These are phyloP conservation scores for Trichacis sp. DNA, from an alignment of 2,888 invertebrate genomes.

Conservation along the genomic window DNA sequence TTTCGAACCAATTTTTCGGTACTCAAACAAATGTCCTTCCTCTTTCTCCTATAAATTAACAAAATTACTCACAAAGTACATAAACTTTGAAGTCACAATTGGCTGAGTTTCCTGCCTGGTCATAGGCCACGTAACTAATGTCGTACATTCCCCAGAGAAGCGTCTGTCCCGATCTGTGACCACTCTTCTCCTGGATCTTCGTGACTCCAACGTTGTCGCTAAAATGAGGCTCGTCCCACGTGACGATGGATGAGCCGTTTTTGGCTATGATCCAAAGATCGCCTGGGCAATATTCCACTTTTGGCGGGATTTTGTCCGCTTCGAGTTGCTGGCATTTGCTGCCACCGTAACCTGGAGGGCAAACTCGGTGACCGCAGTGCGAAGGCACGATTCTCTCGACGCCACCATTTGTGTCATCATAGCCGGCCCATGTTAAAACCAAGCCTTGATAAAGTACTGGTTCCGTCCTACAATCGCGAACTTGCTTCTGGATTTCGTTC, in stretches of 20 bases:
- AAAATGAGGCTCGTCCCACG: constrained; percentile 93
- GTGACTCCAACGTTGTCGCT: constrained; percentile 88
- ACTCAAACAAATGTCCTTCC: too few species aligned
- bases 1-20: too few species aligned
- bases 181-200: constrained; percentile 85
- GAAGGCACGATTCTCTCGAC: constrained; percentile 93
- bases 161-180: constrained; percentile 88
- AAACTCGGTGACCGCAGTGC: constrained; percentile 89
- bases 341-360: constrained; percentile 89
- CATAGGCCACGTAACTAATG: constrained; percentile 93
- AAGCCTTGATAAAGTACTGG: constrained; percentile 89
- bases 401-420: constrained; percentile 88
- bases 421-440: constrained; percentile 93
- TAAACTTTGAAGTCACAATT: constrained; percentile 93
- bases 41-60: too few species aligned
- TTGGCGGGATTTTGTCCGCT: constrained; percentile 87
- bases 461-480: constrained; percentile 91
- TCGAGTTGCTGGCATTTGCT: constrained; percentile 86
- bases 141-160: constrained; percentile 92
- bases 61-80: constrained; percentile 85
- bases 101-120: constrained; percentile 91
- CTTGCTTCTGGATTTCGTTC: constrained; percentile 93
- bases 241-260: constrained; percentile 90
- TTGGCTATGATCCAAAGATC: constrained; percentile 94
- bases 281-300: constrained; percentile 90